These are phyloP conservation scores for Astreopora myriophthalma DNA, from an alignment of 64 coral and sea anemone species.

Conservation along the genomic window DNA sequence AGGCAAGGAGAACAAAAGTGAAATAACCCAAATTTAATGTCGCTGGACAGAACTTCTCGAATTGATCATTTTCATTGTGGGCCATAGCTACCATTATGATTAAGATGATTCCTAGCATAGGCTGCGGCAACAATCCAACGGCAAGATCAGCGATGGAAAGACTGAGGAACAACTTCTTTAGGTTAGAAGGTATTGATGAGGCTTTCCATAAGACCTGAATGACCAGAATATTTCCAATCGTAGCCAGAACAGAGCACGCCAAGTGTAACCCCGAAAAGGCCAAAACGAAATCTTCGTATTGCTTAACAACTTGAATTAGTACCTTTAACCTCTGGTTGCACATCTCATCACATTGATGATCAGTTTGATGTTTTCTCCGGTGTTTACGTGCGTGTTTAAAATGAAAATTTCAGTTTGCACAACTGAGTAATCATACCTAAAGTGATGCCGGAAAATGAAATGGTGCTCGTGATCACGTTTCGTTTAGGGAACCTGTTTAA, in stretches of 20 bases:
- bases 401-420: no score
- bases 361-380: not conserved
- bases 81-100: not conserved
- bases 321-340: not conserved
- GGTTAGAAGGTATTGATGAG: not conserved
- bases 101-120: not conserved
- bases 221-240: not conserved
- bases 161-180: conserved; percentile 3
- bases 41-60: not conserved
- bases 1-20: not conserved
- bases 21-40: not conserved
- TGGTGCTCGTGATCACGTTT: no score
- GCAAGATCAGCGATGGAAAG: conserved; percentile 46
- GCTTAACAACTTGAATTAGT: not conserved
- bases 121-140: not conserved
- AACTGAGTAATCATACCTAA: no score
- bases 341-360: not conserved
- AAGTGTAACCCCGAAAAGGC: not conserved
- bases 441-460: not conserved
- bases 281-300: not conserved
- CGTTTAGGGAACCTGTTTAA: no score
- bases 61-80: not conserved
- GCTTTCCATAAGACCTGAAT: not conserved
- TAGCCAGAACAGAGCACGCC: not conserved
- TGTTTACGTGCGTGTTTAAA: not conserved